Percentiles rank a stretch among this genome's conserved stretches.
Evolutionary conservation across 1,140 invertebrate genomes (phyloP).

Genomic region (Bradysia coprophila): DNA sequence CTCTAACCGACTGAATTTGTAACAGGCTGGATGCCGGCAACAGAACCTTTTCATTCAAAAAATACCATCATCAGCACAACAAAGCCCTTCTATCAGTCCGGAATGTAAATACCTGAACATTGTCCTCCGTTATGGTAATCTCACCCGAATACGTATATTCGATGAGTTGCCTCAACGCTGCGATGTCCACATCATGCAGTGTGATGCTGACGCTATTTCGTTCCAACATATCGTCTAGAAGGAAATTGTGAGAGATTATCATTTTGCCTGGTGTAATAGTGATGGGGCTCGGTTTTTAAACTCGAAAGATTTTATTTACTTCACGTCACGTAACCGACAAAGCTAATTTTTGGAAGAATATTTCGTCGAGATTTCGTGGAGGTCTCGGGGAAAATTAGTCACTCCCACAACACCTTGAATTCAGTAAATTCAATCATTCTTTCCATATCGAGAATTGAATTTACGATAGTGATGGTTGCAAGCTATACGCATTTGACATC

Average conservation of each 20-base stretch:
- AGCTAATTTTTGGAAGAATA: conserved; percentile 1
- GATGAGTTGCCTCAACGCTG: conserved; percentile 40
- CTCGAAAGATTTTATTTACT: no score
- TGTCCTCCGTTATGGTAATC: conserved; percentile 56
- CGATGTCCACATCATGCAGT: conserved; percentile 40
- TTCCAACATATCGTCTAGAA: conserved; percentile 46
- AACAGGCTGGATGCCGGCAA: conserved; percentile 58
- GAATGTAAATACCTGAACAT: conserved; percentile 39
- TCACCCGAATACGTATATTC: conserved; percentile 62
- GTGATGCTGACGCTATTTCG: conserved; percentile 34
- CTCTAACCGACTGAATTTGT: conserved; percentile 51
- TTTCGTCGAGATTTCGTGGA: no score
- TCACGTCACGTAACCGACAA: background rate
- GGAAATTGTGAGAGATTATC: no score
- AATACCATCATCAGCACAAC: conserved; percentile 2
- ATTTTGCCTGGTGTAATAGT: no score
- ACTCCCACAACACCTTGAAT: no score
- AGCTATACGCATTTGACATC: no score
- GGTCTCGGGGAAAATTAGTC: no score
- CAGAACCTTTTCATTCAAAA: conserved; percentile 29
- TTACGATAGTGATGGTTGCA: no score
- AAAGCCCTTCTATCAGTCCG: no score
- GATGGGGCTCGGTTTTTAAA: no score
- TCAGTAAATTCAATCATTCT: no score
- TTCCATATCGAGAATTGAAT: no score